Percentiles rank a stretch among this genome's conserved stretches.
Evolutionary conservation across 2,888 invertebrate genomes (phyloP).

Genomic region (Plebejus argus): DNA sequence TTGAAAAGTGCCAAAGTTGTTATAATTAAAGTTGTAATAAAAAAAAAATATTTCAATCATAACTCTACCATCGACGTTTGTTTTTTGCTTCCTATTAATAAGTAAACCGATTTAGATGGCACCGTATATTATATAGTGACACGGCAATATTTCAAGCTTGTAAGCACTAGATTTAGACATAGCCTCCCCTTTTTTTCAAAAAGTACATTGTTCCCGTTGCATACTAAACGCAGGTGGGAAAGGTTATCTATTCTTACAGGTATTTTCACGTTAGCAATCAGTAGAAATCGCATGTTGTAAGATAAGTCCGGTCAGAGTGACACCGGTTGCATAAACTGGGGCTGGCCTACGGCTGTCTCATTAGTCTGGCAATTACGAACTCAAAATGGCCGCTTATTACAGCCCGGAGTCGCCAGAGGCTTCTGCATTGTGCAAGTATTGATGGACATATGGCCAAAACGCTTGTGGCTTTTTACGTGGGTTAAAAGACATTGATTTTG

Average conservation of each 20-base stretch:
- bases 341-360: constrained; percentile 71
- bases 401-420: constrained; percentile 61
- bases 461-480: constrained; percentile 6
- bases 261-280: not conserved
- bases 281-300: constrained; percentile 29
- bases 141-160: too few relatives aligned
- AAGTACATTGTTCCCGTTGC: too few relatives aligned
- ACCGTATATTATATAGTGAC: too few relatives aligned
- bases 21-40: too few relatives aligned
- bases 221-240: not conserved
- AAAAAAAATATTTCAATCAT: too few relatives aligned
- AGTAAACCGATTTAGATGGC: too few relatives aligned
- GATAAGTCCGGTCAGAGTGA: constrained; percentile 54
- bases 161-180: too few relatives aligned
- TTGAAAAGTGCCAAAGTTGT: too few relatives aligned
- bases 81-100: too few relatives aligned
- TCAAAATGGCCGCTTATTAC: constrained; percentile 76
- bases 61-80: too few relatives aligned
- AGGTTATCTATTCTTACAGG: not conserved
- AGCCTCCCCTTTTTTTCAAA: too few relatives aligned
- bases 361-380: constrained; percentile 73
- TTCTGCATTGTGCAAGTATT: constrained; percentile 53
- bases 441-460: constrained; percentile 31
- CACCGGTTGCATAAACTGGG: constrained; percentile 73
- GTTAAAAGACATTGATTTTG: not conserved